A percentile compares a stretch with the other conserved stretches of the same genome.
Conservation (phyloP, 2,113 vertebrate genomes). For the Crypturellus undulatus region DNA sequence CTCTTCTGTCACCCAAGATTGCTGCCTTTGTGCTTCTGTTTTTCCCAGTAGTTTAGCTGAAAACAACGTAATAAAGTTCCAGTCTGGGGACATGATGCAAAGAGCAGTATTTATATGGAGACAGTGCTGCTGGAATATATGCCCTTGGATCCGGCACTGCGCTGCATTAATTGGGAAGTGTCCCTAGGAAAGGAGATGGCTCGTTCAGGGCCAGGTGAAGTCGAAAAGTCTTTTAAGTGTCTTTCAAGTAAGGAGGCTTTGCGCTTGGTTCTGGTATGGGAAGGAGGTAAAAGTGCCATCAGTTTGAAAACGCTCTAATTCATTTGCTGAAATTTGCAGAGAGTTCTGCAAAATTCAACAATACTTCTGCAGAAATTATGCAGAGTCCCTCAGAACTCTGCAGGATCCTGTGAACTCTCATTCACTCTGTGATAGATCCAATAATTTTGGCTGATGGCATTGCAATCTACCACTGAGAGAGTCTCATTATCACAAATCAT, state of each 20-base stretch:
- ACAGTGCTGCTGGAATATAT: neutral
- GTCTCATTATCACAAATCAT: slow-evolving; percentile 24
- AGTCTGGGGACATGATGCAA: neutral
- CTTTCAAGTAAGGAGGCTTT: neutral
- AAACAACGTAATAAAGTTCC: neutral
- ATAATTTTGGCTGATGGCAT: slow-evolving; percentile 40
- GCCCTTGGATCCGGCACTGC: neutral
- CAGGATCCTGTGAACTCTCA: slow-evolving; percentile 18
- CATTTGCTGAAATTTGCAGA: neutral
- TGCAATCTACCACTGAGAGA: slow-evolving; percentile 35
- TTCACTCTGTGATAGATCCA: neutral
- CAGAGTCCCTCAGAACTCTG: neutral
- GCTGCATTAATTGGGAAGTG: neutral
- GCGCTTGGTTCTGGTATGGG: neutral
- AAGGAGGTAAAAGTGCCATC: neutral
- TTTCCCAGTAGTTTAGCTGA: neutral
- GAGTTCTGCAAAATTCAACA: slow-evolving; percentile 30
- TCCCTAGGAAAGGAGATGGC: neutral
- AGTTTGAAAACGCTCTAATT: slow-evolving; percentile 1
- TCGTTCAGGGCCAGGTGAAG: neutral
- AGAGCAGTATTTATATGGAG: neutral
- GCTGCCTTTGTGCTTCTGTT: neutral
- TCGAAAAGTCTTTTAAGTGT: neutral
- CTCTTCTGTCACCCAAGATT: neutral
- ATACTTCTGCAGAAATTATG: neutral